These are phyloP conservation scores for Holacanthus passer DNA, from an alignment of 2,113 vertebrate species.

Conservation along the genomic window DNA sequence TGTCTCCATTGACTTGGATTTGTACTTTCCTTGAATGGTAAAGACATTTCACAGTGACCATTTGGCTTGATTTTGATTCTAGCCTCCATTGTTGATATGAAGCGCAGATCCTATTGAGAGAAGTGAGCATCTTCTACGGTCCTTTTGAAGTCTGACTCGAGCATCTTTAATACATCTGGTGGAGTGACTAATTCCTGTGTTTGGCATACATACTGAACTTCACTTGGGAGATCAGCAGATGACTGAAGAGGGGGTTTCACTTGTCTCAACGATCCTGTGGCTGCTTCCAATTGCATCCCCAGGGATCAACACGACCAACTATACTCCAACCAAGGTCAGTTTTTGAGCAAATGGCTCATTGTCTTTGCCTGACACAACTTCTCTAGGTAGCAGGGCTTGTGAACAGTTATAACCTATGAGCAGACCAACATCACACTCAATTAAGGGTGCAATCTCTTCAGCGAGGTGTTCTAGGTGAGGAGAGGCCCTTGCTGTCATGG, in stretches of 20 bases:
- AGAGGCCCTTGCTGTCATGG: constrained; percentile 58
- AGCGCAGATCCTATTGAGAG: constrained; percentile 12
- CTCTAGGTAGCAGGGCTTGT: constrained; percentile 10
- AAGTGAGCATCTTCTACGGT: neutral
- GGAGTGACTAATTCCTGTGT: neutral
- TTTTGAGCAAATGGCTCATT: constrained; percentile 29
- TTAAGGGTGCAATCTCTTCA: constrained; percentile 47
- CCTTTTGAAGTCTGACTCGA: neutral
- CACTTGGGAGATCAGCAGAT: neutral
- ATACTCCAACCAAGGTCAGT: constrained; percentile 26
- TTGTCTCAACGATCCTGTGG: neutral
- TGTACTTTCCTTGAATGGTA: constrained; percentile 24
- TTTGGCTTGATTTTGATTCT: neutral
- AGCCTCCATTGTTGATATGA: constrained; percentile 13
- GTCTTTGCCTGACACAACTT: constrained; percentile 18
- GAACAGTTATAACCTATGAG: constrained; percentile 16
- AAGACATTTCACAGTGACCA: constrained; percentile 12
- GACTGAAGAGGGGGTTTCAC: neutral
- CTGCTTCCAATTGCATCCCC: neutral
- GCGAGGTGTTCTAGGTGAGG: constrained; percentile 57
- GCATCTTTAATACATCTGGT: neutral
- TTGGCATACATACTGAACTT: constrained; percentile 3
- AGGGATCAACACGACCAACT: neutral
- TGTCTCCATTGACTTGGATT: too few relatives aligned
- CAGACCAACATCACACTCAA: constrained; percentile 38